Percentiles rank a stretch among this genome's conserved stretches.
phyloP scores from a whole-genome alignment of 2,113 vertebrate genomes.

The Lamprotornis superbus region DNA sequence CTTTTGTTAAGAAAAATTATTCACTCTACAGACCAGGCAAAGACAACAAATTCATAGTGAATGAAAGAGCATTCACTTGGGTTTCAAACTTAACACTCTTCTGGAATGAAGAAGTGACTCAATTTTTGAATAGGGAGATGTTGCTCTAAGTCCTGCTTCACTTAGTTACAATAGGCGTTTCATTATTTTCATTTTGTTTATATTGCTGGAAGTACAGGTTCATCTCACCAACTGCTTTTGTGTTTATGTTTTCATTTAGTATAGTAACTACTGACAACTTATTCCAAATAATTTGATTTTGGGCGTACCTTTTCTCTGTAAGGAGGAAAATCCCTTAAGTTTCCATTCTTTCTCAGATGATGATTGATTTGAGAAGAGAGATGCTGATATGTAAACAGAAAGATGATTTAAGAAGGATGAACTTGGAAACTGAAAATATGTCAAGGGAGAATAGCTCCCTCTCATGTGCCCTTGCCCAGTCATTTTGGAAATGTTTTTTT shows the following conservation, averaged over 20 bases:
- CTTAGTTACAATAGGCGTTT: constrained; percentile 43
- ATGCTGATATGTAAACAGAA: background rate
- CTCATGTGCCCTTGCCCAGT: background rate
- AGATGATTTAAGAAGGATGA: constrained; percentile 9
- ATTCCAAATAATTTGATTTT: background rate
- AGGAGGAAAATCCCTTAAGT: constrained; percentile 22
- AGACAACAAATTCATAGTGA: background rate
- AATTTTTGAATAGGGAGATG: background rate
- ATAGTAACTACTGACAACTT: constrained; percentile 6
- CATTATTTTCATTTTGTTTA: constrained; percentile 48
- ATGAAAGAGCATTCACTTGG: background rate
- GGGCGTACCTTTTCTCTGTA: background rate
- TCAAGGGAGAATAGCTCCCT: background rate
- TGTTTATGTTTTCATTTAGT: constrained; percentile 30
- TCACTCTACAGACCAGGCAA: background rate
- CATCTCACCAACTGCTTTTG: background rate
- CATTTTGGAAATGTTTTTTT: background rate
- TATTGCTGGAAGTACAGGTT: constrained; percentile 19
- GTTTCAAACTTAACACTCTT: background rate
- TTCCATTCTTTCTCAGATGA: constrained; percentile 9
- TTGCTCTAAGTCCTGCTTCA: background rate
- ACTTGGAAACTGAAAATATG: background rate
- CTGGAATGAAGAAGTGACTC: constrained; percentile 23
- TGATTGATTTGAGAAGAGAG: background rate
- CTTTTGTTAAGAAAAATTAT: background rate